Percentiles rank a stretch among this genome's conserved stretches.
phyloP scores from a whole-genome alignment of 1,140 invertebrate species.

The Drosophila bocqueti region DNA sequence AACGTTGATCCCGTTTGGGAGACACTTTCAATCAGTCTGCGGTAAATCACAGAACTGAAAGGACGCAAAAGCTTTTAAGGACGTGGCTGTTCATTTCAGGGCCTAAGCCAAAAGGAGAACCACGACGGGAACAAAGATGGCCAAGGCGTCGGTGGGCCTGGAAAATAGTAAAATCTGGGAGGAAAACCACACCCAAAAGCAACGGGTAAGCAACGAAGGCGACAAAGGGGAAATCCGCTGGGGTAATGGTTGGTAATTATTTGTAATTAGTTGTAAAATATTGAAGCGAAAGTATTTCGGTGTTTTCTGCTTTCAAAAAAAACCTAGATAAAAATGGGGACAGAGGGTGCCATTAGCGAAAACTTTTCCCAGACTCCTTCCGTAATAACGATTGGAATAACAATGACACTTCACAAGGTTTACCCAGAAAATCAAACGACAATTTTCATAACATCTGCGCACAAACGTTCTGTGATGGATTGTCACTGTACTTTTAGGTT shows the following conservation, averaged over 20 bases:
- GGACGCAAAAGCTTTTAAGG: constrained; percentile 11
- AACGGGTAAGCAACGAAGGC: constrained; percentile 3
- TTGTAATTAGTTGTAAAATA: constrained; percentile 82
- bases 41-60: neutral
- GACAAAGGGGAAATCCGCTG: neutral
- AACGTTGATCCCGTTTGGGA: no score
- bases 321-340: neutral
- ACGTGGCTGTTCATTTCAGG: constrained; percentile 38
- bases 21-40: no score
- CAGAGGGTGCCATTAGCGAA: constrained; percentile 49
- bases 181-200: constrained; percentile 3
- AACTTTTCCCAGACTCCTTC: constrained; percentile 35
- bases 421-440: constrained; percentile 23
- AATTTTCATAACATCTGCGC: constrained; percentile 49
- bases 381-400: constrained; percentile 52
- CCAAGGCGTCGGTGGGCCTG: no score
- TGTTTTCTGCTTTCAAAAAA: constrained; percentile 10
- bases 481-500: constrained; percentile 2
- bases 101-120: constrained; percentile 19
- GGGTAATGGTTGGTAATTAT: constrained; percentile 77
- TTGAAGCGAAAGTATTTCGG: constrained; percentile 69
- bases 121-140: no score
- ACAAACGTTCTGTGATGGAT: constrained; percentile 54
- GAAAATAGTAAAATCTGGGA: neutral
- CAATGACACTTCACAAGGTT: constrained; percentile 16